Conservation (phyloP, 2,797 vertebrate species). For the Basileuterus tristriatus region DNA sequence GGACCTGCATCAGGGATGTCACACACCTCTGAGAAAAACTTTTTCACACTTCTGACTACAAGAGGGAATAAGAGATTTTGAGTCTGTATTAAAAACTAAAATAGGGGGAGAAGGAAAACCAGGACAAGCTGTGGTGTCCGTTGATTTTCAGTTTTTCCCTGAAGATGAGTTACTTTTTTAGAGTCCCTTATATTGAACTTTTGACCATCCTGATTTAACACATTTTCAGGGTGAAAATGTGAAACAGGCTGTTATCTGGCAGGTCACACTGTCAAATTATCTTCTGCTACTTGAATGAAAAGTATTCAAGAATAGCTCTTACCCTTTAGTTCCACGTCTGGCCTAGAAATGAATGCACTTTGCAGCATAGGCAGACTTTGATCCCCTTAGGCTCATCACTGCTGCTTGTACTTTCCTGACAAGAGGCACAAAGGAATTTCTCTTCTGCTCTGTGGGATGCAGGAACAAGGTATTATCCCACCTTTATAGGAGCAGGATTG, state of each 20-base stretch:
- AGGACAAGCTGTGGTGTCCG: neutral
- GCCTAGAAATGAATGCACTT: neutral
- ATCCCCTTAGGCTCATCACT: neutral
- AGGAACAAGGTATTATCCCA: neutral
- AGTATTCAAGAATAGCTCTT: neutral
- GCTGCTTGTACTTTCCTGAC: neutral
- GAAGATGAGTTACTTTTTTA: neutral
- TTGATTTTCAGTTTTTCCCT: neutral
- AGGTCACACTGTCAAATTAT: neutral
- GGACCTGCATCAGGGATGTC: neutral
- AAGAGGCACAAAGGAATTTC: neutral
- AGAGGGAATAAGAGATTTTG: neutral
- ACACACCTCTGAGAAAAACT: neutral
- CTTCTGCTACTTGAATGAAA: neutral
- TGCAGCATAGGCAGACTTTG: neutral
- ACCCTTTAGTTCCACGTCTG: neutral
- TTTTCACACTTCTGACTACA: neutral
- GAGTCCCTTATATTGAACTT: neutral
- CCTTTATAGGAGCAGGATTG: neutral
- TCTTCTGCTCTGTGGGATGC: neutral
- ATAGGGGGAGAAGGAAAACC: neutral
- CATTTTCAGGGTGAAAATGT: neutral
- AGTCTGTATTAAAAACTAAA: neutral
- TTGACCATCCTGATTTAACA: neutral
- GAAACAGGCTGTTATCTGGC: slow-evolving; percentile 1